These are phyloP conservation scores for Heteromurus nitidus DNA, from an alignment of 2,888 invertebrate species.

Conservation along the genomic window DNA sequence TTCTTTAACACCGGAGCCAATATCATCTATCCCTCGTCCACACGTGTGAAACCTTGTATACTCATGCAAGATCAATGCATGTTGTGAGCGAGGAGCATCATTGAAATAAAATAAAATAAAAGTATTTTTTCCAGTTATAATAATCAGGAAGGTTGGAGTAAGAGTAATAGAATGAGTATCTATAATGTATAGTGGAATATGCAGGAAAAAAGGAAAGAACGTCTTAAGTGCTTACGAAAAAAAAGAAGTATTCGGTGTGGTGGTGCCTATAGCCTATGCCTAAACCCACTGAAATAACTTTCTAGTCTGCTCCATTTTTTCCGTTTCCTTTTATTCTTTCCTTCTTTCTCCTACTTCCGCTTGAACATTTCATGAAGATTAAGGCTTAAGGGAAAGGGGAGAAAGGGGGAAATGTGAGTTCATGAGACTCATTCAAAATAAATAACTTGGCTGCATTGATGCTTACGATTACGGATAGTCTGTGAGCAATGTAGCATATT, in stretches of 20 bases:
- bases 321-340: slow-evolving; percentile 32
- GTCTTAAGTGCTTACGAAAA: no score
- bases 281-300: slow-evolving; percentile 11
- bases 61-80: no score
- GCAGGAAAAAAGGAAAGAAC: not conserved
- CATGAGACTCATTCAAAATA: slow-evolving; percentile 30
- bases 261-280: no score
- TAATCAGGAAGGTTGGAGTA: not conserved
- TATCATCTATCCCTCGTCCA: no score
- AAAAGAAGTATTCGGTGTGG: not conserved
- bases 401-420: slow-evolving; percentile 14
- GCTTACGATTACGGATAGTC: slow-evolving; percentile 6
- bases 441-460: slow-evolving; percentile 13
- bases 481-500: no score
- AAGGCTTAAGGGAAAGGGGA: not conserved
- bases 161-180: not conserved
- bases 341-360: slow-evolving; percentile 31
- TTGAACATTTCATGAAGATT: slow-evolving; percentile 28
- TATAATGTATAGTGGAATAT: not conserved
- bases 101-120: not conserved
- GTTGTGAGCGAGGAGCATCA: not conserved
- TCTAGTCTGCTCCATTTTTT: slow-evolving; percentile 13
- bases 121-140: no score
- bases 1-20: no score
- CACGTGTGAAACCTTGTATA: no score